These are phyloP conservation scores for Atractosteus spatula DNA, from an alignment of 2,113 vertebrate genomes.

Conservation along the genomic window DNA sequence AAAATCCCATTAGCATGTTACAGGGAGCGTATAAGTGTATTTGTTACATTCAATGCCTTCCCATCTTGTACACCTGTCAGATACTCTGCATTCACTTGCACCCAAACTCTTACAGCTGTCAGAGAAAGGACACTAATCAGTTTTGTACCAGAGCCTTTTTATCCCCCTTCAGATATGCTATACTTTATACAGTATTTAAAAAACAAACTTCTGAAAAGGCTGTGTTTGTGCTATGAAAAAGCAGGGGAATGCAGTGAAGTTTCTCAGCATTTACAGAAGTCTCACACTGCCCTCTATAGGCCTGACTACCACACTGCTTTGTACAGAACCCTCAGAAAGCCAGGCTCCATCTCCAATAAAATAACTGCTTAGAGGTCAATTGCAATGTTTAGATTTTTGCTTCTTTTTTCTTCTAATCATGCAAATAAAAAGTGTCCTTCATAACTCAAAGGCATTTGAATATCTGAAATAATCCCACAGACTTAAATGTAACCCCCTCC, in stretches of 20 bases:
- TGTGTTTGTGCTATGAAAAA: constrained; percentile 8
- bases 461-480: background rate
- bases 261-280: constrained; percentile 37
- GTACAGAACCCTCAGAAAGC: too few relatives aligned
- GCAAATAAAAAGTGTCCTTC: too few relatives aligned
- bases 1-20: constrained; percentile 66
- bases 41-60: constrained; percentile 40
- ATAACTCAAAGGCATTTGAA: too few relatives aligned
- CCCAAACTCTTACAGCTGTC: constrained; percentile 10
- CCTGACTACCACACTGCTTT: background rate
- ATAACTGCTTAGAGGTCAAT: too few relatives aligned
- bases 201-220: constrained; percentile 21
- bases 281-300: constrained; percentile 71
- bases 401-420: too few relatives aligned
- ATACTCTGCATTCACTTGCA: constrained; percentile 23
- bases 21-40: constrained; percentile 45
- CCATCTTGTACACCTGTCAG: constrained; percentile 44
- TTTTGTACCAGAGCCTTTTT: constrained; percentile 36
- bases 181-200: constrained; percentile 29
- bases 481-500: background rate
- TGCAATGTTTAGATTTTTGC: too few relatives aligned
- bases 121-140: constrained; percentile 27
- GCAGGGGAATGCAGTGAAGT: background rate
- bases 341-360: too few relatives aligned
- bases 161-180: constrained; percentile 39